Evolutionary conservation across 2,888 invertebrate genomes (phyloP).

Genomic region (Apamea epomidion): DNA sequence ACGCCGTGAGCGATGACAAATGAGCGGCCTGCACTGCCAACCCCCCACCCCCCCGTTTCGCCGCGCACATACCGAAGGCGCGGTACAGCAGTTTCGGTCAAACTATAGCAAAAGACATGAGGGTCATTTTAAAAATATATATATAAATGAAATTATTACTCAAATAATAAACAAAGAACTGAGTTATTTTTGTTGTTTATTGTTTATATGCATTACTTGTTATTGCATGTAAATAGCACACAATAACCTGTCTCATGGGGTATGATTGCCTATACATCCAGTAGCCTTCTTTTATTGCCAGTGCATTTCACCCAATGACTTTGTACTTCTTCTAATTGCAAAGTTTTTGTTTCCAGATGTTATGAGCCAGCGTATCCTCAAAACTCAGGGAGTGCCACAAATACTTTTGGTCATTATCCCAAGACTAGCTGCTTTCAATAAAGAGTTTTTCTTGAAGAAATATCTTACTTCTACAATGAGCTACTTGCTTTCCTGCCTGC

Average conservation of each 20-base stretch:
- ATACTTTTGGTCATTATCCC: constrained; percentile 96
- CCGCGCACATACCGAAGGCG: too few species aligned
- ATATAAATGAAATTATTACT: not conserved
- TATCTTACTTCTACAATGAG: constrained; percentile 94
- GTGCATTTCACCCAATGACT: not conserved
- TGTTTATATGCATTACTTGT: too few species aligned
- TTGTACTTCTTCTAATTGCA: not conserved
- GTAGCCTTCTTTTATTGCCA: not conserved
- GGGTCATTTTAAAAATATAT: not conserved
- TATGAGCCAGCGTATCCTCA: constrained; percentile 94
- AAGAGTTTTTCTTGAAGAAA: constrained; percentile 93
- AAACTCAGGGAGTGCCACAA: constrained; percentile 96
- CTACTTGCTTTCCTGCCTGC: constrained; percentile 94
- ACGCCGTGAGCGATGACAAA: too few species aligned
- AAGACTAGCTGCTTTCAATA: constrained; percentile 97
- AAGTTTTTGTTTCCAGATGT: constrained; percentile 90
- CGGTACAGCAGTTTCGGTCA: too few species aligned
- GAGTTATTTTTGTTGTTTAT: not conserved
- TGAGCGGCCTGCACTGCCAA: too few species aligned
- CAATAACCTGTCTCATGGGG: too few species aligned
- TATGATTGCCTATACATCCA: not conserved
- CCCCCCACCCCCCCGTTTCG: too few species aligned
- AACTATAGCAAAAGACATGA: not conserved
- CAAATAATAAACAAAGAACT: not conserved
- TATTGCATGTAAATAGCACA: not conserved